A percentile compares a stretch with the other conserved stretches of the same genome.
phyloP scores from a whole-genome alignment of 2,113 vertebrate species.

The Gobius niger region DNA sequence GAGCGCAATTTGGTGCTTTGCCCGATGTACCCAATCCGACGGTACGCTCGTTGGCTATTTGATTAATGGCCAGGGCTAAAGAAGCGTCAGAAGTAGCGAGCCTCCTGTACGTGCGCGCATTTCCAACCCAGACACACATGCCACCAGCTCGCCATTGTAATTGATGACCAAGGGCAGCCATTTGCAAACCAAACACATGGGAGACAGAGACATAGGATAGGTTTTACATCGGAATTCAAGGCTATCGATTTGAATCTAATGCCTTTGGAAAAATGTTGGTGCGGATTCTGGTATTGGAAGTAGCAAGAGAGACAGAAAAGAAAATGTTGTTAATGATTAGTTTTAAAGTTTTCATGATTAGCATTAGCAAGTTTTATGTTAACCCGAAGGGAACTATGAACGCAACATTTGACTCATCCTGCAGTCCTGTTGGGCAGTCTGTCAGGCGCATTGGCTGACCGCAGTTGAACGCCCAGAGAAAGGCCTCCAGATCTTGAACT shows the following conservation, averaged over 20 bases:
- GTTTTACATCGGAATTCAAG: not conserved
- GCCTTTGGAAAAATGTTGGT: too few species aligned
- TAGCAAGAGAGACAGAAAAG: too few species aligned
- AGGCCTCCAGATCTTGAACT: too few species aligned
- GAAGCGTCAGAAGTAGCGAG: conserved; percentile 78
- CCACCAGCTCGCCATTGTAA: conserved; percentile 79
- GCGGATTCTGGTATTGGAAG: too few species aligned
- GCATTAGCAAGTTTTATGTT: too few species aligned
- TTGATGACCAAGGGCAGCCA: conserved; percentile 86
- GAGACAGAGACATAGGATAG: conserved; percentile 45
- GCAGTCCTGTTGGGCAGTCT: too few species aligned
- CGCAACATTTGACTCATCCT: too few species aligned
- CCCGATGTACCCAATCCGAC: conserved; percentile 6
- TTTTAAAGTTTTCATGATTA: too few species aligned
- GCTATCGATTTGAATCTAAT: not conserved
- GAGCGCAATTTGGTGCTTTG: conserved; percentile 87
- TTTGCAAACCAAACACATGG: conserved; percentile 96
- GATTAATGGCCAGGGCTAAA: conserved; percentile 87
- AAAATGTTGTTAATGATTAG: too few species aligned
- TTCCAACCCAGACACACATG: conserved; percentile 34
- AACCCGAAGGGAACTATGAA: too few species aligned
- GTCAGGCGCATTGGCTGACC: too few species aligned
- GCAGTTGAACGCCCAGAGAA: too few species aligned
- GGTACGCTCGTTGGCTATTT: conserved; percentile 61
- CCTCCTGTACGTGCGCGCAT: not conserved